These are phyloP conservation scores for Megaceryle maxima DNA, from an alignment of 2,113 vertebrate genomes.

Conservation along the genomic window DNA sequence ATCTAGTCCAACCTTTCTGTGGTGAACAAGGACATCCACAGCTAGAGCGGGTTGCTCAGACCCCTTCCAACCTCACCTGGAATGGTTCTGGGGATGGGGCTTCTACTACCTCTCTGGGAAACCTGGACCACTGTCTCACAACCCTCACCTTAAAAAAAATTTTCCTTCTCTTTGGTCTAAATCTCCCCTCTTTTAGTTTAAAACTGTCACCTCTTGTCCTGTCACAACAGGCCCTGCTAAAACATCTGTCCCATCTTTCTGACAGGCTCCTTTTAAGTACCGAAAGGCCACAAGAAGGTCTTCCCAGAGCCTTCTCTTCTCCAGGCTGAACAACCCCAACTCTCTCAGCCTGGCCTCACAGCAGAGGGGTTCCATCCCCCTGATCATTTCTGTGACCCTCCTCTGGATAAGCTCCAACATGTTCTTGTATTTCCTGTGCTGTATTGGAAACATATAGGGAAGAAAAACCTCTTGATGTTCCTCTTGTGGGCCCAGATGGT, in stretches of 20 bases:
- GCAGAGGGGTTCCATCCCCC: background rate
- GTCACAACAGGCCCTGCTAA: background rate
- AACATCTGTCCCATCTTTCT: background rate
- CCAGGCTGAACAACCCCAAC: background rate
- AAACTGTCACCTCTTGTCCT: background rate
- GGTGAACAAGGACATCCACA: background rate
- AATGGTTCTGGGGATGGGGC: background rate
- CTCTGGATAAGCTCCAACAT: background rate
- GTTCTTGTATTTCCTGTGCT: background rate
- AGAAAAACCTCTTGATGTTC: background rate
- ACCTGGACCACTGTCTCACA: background rate
- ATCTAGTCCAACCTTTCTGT: too few species aligned
- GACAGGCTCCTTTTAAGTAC: background rate
- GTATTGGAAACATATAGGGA: background rate
- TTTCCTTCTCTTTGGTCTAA: background rate
- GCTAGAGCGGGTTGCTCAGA: background rate
- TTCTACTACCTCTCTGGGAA: background rate
- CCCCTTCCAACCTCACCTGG: background rate
- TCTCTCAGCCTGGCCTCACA: background rate
- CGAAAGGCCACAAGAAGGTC: background rate
- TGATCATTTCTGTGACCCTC: background rate
- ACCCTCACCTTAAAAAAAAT: background rate
- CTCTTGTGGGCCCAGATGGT: background rate
- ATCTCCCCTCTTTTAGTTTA: background rate
- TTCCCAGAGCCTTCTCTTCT: background rate